Conservation (phyloP, 2,797 vertebrate species). For the Halcyon smyrnensis region DNA sequence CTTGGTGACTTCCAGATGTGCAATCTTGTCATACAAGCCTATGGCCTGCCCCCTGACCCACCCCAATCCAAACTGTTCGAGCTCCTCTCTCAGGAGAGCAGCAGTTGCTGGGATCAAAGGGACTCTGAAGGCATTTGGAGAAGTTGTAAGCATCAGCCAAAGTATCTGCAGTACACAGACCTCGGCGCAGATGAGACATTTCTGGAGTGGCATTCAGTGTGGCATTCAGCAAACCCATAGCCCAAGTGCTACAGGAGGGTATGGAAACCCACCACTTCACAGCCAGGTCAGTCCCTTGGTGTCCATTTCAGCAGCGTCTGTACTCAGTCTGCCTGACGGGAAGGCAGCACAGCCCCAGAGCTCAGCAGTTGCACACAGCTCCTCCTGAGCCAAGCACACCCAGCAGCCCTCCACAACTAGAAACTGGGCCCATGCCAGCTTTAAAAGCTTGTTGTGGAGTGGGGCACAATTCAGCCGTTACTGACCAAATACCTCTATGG, state of each 20-base stretch:
- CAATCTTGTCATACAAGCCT: accelerated
- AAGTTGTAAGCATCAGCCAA: neutral
- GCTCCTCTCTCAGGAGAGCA: neutral
- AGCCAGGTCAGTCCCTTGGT: accelerated
- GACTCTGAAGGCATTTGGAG: neutral
- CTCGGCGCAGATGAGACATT: neutral
- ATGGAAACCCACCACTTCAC: accelerated
- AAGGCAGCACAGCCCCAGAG: too few species aligned
- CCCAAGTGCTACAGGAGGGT: accelerated
- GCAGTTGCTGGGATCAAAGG: neutral
- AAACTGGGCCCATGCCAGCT: too few species aligned
- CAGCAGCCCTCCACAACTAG: too few species aligned
- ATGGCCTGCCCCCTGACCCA: neutral
- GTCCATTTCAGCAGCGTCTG: too few species aligned
- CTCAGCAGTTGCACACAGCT: too few species aligned
- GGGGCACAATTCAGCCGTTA: too few species aligned
- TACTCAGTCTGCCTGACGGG: too few species aligned
- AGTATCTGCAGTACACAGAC: neutral
- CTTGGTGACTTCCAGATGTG: neutral
- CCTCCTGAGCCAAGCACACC: too few species aligned
- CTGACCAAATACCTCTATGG: too few species aligned
- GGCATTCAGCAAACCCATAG: neutral
- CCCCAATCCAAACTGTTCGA: neutral
- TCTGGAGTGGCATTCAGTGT: neutral
- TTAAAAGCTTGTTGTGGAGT: too few species aligned